Evolutionary conservation across 2,888 invertebrate species (phyloP).

Genomic region (Eulithis testata): DNA sequence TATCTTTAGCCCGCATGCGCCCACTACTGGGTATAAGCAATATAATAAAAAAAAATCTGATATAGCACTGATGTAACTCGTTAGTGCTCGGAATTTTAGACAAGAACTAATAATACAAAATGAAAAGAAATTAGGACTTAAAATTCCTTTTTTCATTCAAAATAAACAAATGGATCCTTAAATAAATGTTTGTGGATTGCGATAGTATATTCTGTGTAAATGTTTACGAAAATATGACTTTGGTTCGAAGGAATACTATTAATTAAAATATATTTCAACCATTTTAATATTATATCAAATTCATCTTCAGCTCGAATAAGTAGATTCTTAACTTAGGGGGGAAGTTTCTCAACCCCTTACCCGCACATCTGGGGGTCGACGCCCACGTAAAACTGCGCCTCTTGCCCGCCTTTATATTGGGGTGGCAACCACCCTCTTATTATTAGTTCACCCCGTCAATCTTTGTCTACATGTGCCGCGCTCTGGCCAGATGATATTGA

Average conservation of each 20-base stretch:
- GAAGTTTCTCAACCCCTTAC: constrained; percentile 50
- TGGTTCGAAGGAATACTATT: not conserved
- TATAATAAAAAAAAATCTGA: too few relatives aligned
- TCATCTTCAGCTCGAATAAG: constrained; percentile 14
- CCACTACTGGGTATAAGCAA: too few relatives aligned
- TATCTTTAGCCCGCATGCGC: too few relatives aligned
- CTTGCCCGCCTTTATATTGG: constrained; percentile 55
- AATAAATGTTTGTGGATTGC: too few relatives aligned
- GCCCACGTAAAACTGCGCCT: constrained; percentile 48
- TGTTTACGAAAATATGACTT: too few relatives aligned
- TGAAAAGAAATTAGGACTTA: too few relatives aligned
- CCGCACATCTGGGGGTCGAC: constrained; percentile 43
- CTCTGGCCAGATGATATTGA: constrained; percentile 28
- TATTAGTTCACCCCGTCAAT: constrained; percentile 57
- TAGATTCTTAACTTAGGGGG: constrained; percentile 31
- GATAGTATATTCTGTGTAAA: too few relatives aligned
- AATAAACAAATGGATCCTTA: too few relatives aligned
- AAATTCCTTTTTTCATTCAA: too few relatives aligned
- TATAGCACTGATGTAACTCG: too few relatives aligned
- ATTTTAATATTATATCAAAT: constrained; percentile 10
- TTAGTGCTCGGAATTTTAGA: too few relatives aligned
- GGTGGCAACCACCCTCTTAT: constrained; percentile 53
- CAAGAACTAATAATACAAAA: too few relatives aligned
- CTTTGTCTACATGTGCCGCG: constrained; percentile 42
- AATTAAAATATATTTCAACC: constrained; percentile 10